Base-by-base conservation (phyloP, 2,888 invertebrate species). In the Ormia ochracea region DNA sequence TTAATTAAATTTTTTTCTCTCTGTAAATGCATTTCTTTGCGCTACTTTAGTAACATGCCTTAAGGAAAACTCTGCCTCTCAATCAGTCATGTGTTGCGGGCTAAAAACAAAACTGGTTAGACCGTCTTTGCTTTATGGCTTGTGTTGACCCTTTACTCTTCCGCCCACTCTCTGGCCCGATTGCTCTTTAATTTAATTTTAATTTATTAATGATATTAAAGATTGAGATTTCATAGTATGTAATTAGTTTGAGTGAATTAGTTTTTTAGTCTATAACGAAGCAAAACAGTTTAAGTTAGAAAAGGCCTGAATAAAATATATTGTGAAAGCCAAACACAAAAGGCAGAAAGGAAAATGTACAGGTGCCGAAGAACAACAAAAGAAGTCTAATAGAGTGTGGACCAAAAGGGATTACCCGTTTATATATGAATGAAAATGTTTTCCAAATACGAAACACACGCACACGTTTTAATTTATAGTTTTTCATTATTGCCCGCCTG, bases 211-310 rank as follows among this genome's bases (percentile, higher is more conserved):
- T 23, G 17, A 54, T 72, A n/a, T 61, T 36, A 6, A 43, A 61
- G 41, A 61, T 68, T 68, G 63, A 45, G 41, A 68, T 73, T 73
- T 61, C 17, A 75, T 65, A 75, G 43, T n/a, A n/a, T n/a, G n/a
- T 41, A 79, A 75, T 79, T 70, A 65, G 66, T 66, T 61, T 45
- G 59, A 72, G 36, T 74, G 59, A 79, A 70, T 74, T 74, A 56
- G 56, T 59, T 59, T 75, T 66, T 69, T 52, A 75, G 43, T 75
- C 69, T n/a, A 74, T 26, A 36, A 48, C 41, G 59, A 41, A 59
- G 31, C 52, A 33, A n/a, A 41, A 56, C 36, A 48, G 38, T 48
- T 28, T n/a, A 6, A 36, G 2, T 19, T 38, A 38, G 12, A 43
- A 54, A 19, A 52, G 28, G n/a, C 21, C 3, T 33, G 12, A 43